phyloP scores from a whole-genome alignment of 2,113 vertebrate species.

The Tinamus guttatus region DNA sequence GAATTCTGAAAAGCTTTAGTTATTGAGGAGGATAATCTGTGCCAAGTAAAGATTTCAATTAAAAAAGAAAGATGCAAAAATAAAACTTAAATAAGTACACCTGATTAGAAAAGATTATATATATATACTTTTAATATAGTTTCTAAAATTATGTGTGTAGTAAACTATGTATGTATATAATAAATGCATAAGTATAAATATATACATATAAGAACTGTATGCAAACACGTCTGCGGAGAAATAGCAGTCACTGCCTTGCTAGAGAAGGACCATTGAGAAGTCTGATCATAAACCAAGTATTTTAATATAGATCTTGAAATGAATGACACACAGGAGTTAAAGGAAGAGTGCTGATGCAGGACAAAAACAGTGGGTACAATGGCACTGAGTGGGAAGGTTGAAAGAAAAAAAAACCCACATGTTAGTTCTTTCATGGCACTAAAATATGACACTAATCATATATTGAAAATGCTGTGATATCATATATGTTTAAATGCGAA shows the following conservation, averaged over 20 bases:
- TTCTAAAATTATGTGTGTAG: neutral
- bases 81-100: neutral
- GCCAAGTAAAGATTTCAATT: neutral
- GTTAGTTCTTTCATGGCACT: neutral
- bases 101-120: neutral
- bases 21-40: neutral
- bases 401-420: neutral
- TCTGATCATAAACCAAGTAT: slow-evolving; percentile 4
- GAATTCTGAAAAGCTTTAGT: neutral
- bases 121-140: neutral
- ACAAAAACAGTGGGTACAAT: slow-evolving; percentile 8
- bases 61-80: neutral
- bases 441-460: slow-evolving; percentile 10
- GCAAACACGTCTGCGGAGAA: neutral
- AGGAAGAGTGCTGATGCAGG: neutral
- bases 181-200: neutral
- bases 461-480: slow-evolving; percentile 3
- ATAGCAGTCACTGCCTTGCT: neutral
- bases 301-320: slow-evolving; percentile 24
- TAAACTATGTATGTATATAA: neutral
- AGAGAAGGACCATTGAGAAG: neutral
- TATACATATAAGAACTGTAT: neutral
- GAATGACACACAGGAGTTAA: neutral
- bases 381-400: neutral
- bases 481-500: neutral